phyloP scores from a whole-genome alignment of 53 echinoderm and acorn worm genomes.

The Holothuria scabra region DNA sequence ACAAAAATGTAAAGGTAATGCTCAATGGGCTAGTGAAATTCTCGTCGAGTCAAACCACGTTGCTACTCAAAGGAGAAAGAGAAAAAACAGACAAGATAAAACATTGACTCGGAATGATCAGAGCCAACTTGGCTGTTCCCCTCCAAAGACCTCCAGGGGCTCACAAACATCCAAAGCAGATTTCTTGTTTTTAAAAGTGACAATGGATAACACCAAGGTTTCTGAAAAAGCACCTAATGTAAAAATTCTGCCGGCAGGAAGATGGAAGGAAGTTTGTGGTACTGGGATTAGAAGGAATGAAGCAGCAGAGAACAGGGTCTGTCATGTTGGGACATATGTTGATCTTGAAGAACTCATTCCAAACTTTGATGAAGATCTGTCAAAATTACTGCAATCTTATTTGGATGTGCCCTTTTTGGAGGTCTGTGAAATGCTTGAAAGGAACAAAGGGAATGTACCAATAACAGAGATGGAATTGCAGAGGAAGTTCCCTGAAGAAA shows the following conservation, averaged over 20 bases:
- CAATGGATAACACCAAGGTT: not conserved
- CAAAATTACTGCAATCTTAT: constrained; percentile 4
- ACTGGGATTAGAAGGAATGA: no score
- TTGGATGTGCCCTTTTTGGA: not conserved
- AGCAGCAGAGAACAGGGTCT: not conserved
- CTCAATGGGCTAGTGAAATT: constrained; percentile 13
- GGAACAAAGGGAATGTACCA: not conserved
- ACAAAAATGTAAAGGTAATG: constrained; percentile 19
- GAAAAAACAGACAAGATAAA: no score
- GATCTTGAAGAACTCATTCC: not conserved
- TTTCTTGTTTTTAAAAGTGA: constrained; percentile 7
- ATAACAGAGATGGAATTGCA: constrained; percentile 3
- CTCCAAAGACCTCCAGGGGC: no score
- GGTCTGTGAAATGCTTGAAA: constrained; percentile 28
- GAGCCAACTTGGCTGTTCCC: no score
- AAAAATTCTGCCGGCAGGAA: not conserved
- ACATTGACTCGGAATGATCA: no score
- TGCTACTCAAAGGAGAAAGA: not conserved
- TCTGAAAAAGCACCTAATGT: constrained; percentile 14
- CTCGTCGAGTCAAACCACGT: not conserved
- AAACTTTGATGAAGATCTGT: constrained; percentile 8
- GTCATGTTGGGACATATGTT: not conserved
- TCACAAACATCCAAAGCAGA: constrained; percentile 31
- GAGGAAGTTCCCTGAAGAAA: not conserved
- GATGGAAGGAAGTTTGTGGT: not conserved